Base-by-base conservation (phyloP, 2,113 vertebrate species). In the Varanus komodoensis region DNA sequence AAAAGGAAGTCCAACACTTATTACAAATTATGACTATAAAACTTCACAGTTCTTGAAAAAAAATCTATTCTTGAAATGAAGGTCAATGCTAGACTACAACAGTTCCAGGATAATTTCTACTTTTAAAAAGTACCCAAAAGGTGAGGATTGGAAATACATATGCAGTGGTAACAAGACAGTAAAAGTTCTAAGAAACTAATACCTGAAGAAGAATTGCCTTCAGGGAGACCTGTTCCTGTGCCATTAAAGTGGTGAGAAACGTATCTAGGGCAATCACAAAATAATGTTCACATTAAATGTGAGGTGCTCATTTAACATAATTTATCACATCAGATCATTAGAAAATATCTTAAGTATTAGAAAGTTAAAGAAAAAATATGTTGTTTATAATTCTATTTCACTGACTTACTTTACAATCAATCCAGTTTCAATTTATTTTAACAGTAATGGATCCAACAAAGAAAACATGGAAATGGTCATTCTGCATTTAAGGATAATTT, bases 131-230 rank as follows among this genome's bases (percentile, higher is more conserved):
- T 9, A 57, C 21, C 8, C 23, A 79, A 25, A 79, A 50, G n/a
- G 89, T 11, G 50, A 88, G 77, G 2, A 44, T 86, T 88, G 48
- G 90, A 78, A 68, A 38, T 27, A 88, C 23, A 68, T 0, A 71
- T 12, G 77, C 0, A 77, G 84, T 77, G 52, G 23, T 87, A 23
- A 89, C 90, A 80, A 57, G 84, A 12, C 29, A 82, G 11, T n/a
- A 91, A 73, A 88, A 92, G 25, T 64, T 91, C 78, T 87, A 54
- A 44, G 6, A 92, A 87, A 74, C n/a, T 54, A 86, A 90, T 15
- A 93, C 52, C 34, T 92, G 89, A 82, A 91, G 73, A 0, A 17
- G 83, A n/a, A 15, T 64, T 93, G 74, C 34, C 75, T 92, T 75
- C 44, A 84, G 57, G 69, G 81, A 93, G 44, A 80, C 80, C 81